Conservation (phyloP, 2,797 vertebrate genomes). For the Gila robusta region DNA sequence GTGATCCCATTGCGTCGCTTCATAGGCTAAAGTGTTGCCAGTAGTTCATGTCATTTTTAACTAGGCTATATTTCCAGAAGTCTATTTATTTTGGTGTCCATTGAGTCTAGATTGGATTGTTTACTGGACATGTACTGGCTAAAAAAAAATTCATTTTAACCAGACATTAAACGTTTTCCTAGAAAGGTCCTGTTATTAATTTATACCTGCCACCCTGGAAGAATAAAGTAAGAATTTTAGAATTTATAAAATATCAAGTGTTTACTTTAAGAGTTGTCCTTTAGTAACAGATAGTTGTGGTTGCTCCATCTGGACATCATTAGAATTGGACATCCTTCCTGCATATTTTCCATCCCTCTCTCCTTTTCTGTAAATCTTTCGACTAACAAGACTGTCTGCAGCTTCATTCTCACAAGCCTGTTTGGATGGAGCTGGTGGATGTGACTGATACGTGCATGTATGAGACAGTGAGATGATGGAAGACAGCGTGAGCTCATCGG, state of each 20-base stretch:
- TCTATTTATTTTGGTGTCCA: neutral
- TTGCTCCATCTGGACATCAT: slow-evolving; percentile 76
- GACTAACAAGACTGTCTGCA: slow-evolving; percentile 28
- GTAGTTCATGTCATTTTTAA: neutral
- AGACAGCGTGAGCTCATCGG: slow-evolving; percentile 6
- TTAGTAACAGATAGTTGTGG: slow-evolving; percentile 65
- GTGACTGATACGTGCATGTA: slow-evolving; percentile 2
- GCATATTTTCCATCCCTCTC: slow-evolving; percentile 27
- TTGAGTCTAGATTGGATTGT: neutral
- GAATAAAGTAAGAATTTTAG: slow-evolving; percentile 6
- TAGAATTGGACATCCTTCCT: slow-evolving; percentile 71
- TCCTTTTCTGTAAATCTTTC: slow-evolving; percentile 1
- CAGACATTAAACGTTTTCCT: neutral
- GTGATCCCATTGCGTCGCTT: neutral
- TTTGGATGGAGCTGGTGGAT: neutral
- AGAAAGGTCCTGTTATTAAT: neutral
- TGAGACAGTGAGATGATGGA: slow-evolving; percentile 7
- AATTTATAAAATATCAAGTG: slow-evolving; percentile 12
- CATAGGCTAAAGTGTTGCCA: neutral
- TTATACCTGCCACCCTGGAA: neutral
- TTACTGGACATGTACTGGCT: neutral
- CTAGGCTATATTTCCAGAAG: neutral
- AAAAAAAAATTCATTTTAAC: neutral
- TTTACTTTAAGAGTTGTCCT: slow-evolving; percentile 46
- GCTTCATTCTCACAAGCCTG: slow-evolving; percentile 24